phyloP scores from a whole-genome alignment of 1,140 invertebrate species.

The Acarapis woodi region DNA sequence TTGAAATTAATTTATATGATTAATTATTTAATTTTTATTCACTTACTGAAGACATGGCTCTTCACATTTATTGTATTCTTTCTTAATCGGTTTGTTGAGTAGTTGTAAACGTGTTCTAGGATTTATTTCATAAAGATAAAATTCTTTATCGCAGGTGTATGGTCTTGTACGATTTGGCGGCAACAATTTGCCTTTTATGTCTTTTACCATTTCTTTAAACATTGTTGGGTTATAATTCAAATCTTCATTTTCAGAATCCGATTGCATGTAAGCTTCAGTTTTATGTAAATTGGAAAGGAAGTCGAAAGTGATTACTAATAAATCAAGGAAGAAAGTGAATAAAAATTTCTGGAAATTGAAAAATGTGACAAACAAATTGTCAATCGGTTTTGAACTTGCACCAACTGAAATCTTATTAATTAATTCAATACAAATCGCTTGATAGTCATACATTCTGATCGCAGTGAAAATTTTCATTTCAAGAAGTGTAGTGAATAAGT shows the following conservation, averaged over 20 bases:
- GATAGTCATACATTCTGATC: slow-evolving; percentile 55
- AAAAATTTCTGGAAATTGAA: slow-evolving; percentile 7
- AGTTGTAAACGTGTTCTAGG: slow-evolving; percentile 30
- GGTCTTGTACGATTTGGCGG: slow-evolving; percentile 12
- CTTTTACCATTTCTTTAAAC: background rate
- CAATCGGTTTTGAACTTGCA: slow-evolving; percentile 17
- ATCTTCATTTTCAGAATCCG: background rate
- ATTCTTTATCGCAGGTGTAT: slow-evolving; percentile 50
- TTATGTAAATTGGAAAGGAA: background rate
- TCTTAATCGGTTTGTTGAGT: slow-evolving; percentile 36
- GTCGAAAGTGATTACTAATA: background rate
- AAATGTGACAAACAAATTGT: slow-evolving; percentile 16
- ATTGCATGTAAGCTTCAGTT: background rate
- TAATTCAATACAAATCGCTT: slow-evolving; percentile 48
- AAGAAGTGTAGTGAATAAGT: slow-evolving; percentile 69
- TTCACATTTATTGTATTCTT: slow-evolving; percentile 19
- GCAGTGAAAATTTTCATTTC: slow-evolving; percentile 63
- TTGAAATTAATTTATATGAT: no score
- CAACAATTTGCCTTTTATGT: slow-evolving; percentile 4
- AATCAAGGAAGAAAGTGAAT: slow-evolving; percentile 9
- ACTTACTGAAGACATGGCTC: no score
- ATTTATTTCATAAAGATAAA: slow-evolving; percentile 55
- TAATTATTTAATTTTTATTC: no score
- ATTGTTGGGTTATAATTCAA: background rate
- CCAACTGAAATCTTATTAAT: no score